Conservation (phyloP, 2,797 vertebrate genomes). For the Micropoecilia bifurca region DNA sequence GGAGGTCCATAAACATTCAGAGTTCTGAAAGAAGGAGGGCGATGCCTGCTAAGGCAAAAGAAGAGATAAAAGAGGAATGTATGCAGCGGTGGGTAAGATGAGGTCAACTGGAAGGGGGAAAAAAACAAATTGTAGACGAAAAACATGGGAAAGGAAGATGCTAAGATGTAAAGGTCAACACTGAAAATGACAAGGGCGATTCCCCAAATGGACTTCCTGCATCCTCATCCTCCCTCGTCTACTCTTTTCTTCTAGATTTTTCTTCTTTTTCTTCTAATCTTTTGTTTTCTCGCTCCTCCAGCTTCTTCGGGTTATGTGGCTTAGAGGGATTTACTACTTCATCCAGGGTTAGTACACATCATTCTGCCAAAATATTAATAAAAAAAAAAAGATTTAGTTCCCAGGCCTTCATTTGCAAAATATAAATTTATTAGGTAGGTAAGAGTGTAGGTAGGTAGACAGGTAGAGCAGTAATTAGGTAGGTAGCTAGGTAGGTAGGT, state of each 20-base stretch:
- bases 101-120: slow-evolving; percentile 33
- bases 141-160: slow-evolving; percentile 32
- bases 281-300: background rate
- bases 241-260: no score
- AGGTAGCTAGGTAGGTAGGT: no score
- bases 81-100: slow-evolving; percentile 16
- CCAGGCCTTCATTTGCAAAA: background rate
- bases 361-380: background rate
- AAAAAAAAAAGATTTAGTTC: background rate
- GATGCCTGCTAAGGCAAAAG: slow-evolving; percentile 8
- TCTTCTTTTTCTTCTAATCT: background rate
- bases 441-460: background rate
- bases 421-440: background rate
- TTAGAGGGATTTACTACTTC: slow-evolving; percentile 31
- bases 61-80: background rate
- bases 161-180: slow-evolving; percentile 45
- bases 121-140: slow-evolving; percentile 48
- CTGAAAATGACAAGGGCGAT: slow-evolving; percentile 48
- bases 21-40: background rate
- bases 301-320: background rate
- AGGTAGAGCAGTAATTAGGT: no score
- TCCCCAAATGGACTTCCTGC: slow-evolving; percentile 35
- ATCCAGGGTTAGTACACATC: slow-evolving; percentile 18
- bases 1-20: background rate
- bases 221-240: background rate